phyloP scores from a whole-genome alignment of 2,113 vertebrate species.

The Leucopsar rothschildi region DNA sequence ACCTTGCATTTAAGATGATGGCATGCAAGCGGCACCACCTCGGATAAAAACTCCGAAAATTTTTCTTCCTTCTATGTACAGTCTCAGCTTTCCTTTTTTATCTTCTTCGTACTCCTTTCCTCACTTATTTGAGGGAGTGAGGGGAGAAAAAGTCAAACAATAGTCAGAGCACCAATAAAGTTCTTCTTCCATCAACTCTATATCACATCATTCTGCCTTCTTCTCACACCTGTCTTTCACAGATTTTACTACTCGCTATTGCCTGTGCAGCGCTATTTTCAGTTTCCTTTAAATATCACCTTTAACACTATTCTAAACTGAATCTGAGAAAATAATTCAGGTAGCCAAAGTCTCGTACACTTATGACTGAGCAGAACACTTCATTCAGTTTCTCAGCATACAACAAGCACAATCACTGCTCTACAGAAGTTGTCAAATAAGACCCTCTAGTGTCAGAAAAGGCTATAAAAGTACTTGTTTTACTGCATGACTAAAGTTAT shows the following conservation, averaged over 20 bases:
- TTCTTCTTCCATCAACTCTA: not conserved
- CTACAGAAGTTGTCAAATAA: not conserved
- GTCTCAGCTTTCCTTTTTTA: not conserved
- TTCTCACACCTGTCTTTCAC: not conserved
- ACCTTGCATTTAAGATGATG: not conserved
- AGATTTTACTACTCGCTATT: not conserved
- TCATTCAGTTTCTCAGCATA: not conserved
- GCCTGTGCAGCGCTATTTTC: not conserved
- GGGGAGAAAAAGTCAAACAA: not conserved
- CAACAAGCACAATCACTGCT: not conserved
- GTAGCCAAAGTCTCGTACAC: not conserved
- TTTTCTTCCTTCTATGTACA: not conserved
- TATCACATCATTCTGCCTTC: not conserved
- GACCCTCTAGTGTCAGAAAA: not conserved
- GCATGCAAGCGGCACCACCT: not conserved
- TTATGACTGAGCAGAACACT: not conserved
- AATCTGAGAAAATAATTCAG: not conserved
- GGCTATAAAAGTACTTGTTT: not conserved
- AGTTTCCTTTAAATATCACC: not conserved
- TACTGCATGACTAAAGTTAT: not conserved
- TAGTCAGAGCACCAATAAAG: not conserved
- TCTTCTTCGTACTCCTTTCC: not conserved
- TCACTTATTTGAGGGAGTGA: not conserved
- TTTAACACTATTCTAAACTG: not conserved
- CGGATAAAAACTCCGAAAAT: not conserved